A percentile compares a stretch with the other conserved stretches of the same genome.
These are phyloP conservation scores for Dasypus novemcinctus DNA, from an alignment of 2,113 vertebrate species.

Conservation along the genomic window DNA sequence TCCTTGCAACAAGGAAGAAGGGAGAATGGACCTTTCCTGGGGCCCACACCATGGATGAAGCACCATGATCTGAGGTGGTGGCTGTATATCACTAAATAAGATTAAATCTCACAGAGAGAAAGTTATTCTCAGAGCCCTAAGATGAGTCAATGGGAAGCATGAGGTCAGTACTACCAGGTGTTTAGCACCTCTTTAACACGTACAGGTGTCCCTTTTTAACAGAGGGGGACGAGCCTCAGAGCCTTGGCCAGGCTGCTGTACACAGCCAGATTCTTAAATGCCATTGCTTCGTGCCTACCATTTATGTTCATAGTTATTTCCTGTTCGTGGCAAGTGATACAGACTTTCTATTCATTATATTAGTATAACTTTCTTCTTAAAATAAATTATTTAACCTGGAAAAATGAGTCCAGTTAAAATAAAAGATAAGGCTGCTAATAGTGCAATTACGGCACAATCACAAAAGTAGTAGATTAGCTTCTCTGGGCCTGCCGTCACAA, in stretches of 20 bases:
- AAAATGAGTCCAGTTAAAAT: conserved; percentile 8
- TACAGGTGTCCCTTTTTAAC: background rate
- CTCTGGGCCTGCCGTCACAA: too few species aligned
- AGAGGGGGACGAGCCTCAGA: background rate
- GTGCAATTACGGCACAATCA: background rate
- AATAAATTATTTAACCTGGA: conserved; percentile 33
- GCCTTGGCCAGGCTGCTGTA: background rate
- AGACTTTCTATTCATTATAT: background rate
- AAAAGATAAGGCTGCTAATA: background rate
- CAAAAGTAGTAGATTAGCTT: background rate
- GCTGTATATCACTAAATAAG: background rate
- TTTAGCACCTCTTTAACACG: background rate
- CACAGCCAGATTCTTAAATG: background rate
- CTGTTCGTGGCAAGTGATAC: background rate
- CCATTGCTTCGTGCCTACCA: background rate
- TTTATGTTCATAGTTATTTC: background rate
- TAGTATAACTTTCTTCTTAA: background rate
- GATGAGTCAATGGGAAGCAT: background rate
- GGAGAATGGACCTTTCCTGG: background rate
- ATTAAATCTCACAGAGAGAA: background rate
- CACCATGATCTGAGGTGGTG: background rate
- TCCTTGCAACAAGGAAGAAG: background rate
- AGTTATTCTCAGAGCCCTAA: background rate
- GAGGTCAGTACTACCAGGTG: background rate
- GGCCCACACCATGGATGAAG: background rate